Evolutionary conservation across 2,888 invertebrate species (phyloP), one percentile per base, ranked within the genome.

Genomic region (Branchipolynoe longqiensis): DNA sequence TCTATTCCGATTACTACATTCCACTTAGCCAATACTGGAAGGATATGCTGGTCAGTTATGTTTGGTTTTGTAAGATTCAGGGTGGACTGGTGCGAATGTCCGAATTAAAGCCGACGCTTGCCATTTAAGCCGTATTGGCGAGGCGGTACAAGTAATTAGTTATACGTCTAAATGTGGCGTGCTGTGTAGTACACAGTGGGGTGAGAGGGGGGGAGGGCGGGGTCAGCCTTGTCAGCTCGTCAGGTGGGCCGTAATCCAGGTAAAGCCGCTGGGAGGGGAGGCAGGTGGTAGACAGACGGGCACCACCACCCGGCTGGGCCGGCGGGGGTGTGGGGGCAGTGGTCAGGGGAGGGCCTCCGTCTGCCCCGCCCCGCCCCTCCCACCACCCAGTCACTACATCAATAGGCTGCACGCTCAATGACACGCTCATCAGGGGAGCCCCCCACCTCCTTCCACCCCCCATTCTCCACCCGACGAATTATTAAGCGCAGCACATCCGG

Each of bases 261-360:
- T 22, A 4, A n/a, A 48, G 78, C 48, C 33, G 18, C n/a, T n/a
- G n/a, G n/a, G n/a, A n/a, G n/a, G n/a, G 41, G 3, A 31, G 78
- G 78, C 78, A 78, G 78, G 54, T 41, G 78, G 48, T 41, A 78
- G 78, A 78, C 78, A 28, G 41, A 3, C 14, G 18, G 78, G 41
- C 78, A 36, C 69, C 69, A 69, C 69, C 69, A 69, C 69, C 36
- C 69, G 14, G 58, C 22, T 58, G 58, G n/a, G 12, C 4, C 22
- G 22, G 22, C n/a, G 58, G 12, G 18, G n/a, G 4, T 4, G 58
- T 58, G n/a, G 58, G 58, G 58, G 58, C 12, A 25, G 58, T n/a
- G 58, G 58, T 58, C 58, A 58, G 58, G 12, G 58, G 58, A 25
- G 58, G 58, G 22, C 58, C 58, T 58, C 18, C 58, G 36, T n/a